Evolutionary conservation across 1,140 invertebrate genomes (phyloP).

Genomic region (Vanessa atalanta): DNA sequence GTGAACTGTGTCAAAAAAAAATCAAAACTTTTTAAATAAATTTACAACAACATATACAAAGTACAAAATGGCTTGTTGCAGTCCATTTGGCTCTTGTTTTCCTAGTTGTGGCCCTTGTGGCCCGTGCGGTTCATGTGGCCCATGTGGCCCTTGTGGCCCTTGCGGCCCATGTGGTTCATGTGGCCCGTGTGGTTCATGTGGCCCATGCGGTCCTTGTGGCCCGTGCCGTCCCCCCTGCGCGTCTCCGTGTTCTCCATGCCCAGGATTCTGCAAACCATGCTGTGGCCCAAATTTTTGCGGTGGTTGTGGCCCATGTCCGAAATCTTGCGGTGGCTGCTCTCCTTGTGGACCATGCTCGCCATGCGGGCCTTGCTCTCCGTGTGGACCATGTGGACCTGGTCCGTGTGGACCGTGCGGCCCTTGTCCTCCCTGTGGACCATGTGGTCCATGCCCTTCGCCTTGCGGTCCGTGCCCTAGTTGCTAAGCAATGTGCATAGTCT

Average conservation of each 20-base stretch:
- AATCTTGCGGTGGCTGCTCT: conserved; percentile 19
- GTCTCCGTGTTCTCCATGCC: conserved; percentile 36
- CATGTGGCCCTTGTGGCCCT: conserved; percentile 23
- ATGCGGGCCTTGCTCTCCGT: conserved; percentile 26
- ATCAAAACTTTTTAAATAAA: background rate
- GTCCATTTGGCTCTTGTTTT: conserved; percentile 37
- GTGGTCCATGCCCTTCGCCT: conserved; percentile 46
- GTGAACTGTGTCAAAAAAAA: background rate
- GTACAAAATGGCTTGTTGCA: conserved; percentile 47
- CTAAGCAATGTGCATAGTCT: background rate
- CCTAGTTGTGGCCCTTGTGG: conserved; percentile 36
- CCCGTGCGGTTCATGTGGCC: conserved; percentile 37
- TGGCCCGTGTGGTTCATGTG: conserved; percentile 24
- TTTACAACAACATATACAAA: background rate
- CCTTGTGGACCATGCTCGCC: conserved; percentile 31
- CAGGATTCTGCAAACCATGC: conserved; percentile 28
- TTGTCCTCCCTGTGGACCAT: conserved; percentile 35
- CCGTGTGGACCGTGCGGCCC: conserved; percentile 27
- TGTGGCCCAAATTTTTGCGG: conserved; percentile 34
- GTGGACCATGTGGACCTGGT: conserved; percentile 36
- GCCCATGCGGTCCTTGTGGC: conserved; percentile 19
- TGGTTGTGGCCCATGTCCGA: conserved; percentile 25
- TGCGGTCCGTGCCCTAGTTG: conserved; percentile 44
- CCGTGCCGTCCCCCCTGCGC: conserved; percentile 34
- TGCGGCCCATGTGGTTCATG: conserved; percentile 22